Percentiles rank a stretch among this genome's conserved stretches.
Conservation (phyloP, 1,140 invertebrate genomes). For the Brachionus asplanchnoidis region DNA sequence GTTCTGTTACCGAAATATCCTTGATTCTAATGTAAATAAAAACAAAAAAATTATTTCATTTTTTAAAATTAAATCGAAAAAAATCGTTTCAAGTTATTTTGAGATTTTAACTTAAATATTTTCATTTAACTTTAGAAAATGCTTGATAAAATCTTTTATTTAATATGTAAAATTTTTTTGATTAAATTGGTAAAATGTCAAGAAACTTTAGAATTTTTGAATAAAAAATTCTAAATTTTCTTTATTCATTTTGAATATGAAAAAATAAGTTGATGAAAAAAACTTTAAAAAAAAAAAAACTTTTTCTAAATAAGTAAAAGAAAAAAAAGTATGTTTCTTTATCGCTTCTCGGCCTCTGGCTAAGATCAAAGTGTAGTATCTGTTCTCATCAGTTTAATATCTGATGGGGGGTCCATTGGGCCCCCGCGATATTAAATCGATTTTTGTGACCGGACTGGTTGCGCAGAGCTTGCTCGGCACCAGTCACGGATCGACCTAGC, state of each 20-base stretch:
- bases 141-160: too few relatives aligned
- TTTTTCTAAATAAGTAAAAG: too few relatives aligned
- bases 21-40: too few relatives aligned
- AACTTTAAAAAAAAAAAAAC: not conserved
- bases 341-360: conserved; percentile 38
- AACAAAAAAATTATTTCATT: too few relatives aligned
- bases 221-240: not conserved
- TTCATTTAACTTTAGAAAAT: too few relatives aligned
- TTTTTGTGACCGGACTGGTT: conserved; percentile 36
- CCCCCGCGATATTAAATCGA: conserved; percentile 32
- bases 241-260: not conserved
- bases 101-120: too few relatives aligned
- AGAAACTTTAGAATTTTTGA: not conserved
- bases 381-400: conserved; percentile 40
- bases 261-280: not conserved
- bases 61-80: too few relatives aligned
- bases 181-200: too few relatives aligned
- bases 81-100: too few relatives aligned
- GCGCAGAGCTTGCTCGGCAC: conserved; percentile 38
- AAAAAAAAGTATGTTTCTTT: not conserved
- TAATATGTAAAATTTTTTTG: too few relatives aligned
- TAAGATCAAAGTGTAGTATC: conserved; percentile 39
- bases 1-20: too few relatives aligned
- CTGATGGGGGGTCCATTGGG: conserved; percentile 31
- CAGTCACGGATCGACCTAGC: conserved; percentile 25